Conservation (phyloP, 2,888 invertebrate genomes). For the Scaptomyza flava region DNA sequence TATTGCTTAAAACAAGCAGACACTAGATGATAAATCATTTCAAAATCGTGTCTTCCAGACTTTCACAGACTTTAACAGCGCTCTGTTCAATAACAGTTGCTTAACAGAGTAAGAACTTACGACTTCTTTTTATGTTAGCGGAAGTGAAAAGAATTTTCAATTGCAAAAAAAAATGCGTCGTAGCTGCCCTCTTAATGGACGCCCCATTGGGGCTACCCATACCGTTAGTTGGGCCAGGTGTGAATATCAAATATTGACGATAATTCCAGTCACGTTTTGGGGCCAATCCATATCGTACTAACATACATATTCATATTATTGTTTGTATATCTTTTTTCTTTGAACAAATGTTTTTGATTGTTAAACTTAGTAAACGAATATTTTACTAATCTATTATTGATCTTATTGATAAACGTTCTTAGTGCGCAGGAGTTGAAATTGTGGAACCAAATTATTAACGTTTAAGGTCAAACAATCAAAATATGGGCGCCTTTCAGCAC, state of each 20-base stretch:
- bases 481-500: neutral
- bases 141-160: slow-evolving; percentile 28
- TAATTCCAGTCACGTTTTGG: slow-evolving; percentile 66
- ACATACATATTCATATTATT: neutral
- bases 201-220: slow-evolving; percentile 13
- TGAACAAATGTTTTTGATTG: slow-evolving; percentile 3
- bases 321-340: neutral
- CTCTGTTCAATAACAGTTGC: neutral
- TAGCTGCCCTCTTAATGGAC: neutral
- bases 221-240: slow-evolving; percentile 29
- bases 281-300: slow-evolving; percentile 30
- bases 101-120: neutral
- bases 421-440: neutral
- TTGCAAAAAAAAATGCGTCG: slow-evolving; percentile 10
- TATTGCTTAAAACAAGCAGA: slow-evolving; percentile 17
- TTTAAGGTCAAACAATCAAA: slow-evolving; percentile 1
- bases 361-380: slow-evolving; percentile 11
- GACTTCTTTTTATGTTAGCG: slow-evolving; percentile 17
- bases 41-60: neutral
- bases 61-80: neutral
- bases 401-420: neutral
- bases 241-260: slow-evolving; percentile 30
- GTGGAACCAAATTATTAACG: neutral
- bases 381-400: slow-evolving; percentile 4
- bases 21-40: slow-evolving; percentile 1